Base-by-base conservation (phyloP, 2,888 invertebrate species). In the Ectemnius continuus region DNA sequence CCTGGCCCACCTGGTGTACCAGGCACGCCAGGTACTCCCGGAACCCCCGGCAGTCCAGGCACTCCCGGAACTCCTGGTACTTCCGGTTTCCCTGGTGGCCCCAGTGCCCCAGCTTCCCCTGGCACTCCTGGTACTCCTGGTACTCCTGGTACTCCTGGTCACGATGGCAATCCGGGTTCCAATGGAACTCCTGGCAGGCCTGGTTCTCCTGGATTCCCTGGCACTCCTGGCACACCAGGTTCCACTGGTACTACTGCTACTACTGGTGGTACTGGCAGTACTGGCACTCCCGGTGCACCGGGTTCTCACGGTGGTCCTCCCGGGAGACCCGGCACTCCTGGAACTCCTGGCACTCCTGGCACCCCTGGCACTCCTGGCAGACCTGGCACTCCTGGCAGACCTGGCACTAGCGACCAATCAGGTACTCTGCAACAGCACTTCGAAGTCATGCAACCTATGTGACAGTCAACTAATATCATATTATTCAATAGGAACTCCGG, bases 191-290 rank as follows among this genome's bases (percentile, higher is more conserved):
- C 80, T 0, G 84, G 78, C 0, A 72, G 18, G 0, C 70, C 71
- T 13, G 88, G 88, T 14, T 78, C 73, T 0, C 80, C 79, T 6
- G 83, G 67, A 3, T 75, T 70, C 0, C 79, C 80, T 36, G 84
- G 81, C 4, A 79, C 67, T 0, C 80, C 74, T 28, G 80, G 65
- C 0, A 64, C 76, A 0, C 63, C 79, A 2, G 66, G 66, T 1
- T 28, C 71, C 5, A 23, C 74, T 28, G 77, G 70, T 0, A 26
- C 61, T n/a, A n/a, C n/a, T n/a, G n/a, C n/a, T n/a, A 61, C 75
- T 0, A 47, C 79, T 18, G 76, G 95, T 0, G 63, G 63, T 52
- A 82, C 85, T 20, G 73, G 70, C n/a, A 73, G 69, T 2, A 82
- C 83, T 0, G 79, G 80, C 1, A 20, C 64, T 0, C 63, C 76